These are phyloP conservation scores for Drosophila lini DNA, from an alignment of 1,140 invertebrate species.

Conservation along the genomic window DNA sequence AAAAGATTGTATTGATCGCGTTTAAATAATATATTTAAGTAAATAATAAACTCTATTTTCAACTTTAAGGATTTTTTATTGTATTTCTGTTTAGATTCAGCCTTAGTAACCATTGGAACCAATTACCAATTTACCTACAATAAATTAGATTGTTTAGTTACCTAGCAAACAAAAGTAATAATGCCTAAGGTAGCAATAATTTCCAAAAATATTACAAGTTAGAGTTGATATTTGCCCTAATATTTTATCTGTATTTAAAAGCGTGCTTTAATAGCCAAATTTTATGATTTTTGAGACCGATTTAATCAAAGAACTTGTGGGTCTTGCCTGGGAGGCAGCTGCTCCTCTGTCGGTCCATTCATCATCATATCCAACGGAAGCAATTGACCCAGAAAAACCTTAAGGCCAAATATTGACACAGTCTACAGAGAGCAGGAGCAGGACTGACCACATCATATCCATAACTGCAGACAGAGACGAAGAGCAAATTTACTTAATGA, in stretches of 20 bases:
- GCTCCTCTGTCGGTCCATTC: constrained; percentile 10
- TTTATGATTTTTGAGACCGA: background rate
- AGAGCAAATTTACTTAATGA: constrained; percentile 50
- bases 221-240: no score
- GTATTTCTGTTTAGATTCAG: accelerated
- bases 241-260: background rate
- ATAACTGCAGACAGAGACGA: constrained; percentile 36
- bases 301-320: constrained; percentile 16
- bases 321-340: constrained; percentile 8
- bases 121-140: no score
- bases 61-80: background rate
- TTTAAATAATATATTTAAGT: background rate
- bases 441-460: constrained; percentile 44
- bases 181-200: background rate
- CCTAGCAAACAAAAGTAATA: no score
- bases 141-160: no score
- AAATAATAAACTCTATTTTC: background rate
- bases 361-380: constrained; percentile 13
- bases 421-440: constrained; percentile 3
- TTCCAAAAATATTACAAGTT: background rate
- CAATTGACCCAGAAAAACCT: constrained; percentile 66
- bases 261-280: background rate
- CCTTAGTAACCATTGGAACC: background rate
- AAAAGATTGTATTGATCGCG: background rate
- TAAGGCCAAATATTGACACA: constrained; percentile 58